A percentile compares a stretch with the other conserved stretches of the same genome.
Evolutionary conservation across 2,888 invertebrate species (phyloP).

Genomic region (Keiferia lycopersicella): DNA sequence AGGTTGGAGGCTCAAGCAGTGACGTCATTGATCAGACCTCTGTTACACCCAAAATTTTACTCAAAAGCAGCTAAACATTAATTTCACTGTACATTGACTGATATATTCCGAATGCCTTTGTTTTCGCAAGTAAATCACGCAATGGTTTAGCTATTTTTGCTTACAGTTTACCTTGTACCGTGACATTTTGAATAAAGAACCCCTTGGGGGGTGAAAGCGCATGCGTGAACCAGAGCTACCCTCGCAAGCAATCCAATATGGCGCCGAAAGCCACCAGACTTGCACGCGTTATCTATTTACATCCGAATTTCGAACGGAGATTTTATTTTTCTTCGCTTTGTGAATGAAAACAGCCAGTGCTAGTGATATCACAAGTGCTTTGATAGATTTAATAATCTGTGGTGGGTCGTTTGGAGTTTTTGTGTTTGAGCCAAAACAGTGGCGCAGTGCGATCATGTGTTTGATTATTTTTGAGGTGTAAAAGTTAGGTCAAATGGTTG

Average conservation of each 20-base stretch:
- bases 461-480: conserved; percentile 50
- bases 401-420: background rate
- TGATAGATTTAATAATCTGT: background rate
- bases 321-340: conserved; percentile 33
- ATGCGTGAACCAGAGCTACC: conserved; percentile 65
- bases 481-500: conserved; percentile 36
- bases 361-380: conserved; percentile 13
- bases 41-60: conserved; percentile 26
- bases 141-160: conserved; percentile 34
- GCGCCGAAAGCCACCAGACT: conserved; percentile 71
- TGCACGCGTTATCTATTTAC: conserved; percentile 71
- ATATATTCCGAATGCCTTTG: conserved; percentile 42
- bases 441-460: conserved; percentile 66
- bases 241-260: conserved; percentile 72
- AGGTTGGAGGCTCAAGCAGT: conserved; percentile 37
- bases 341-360: conserved; percentile 34
- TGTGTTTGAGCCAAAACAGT: conserved; percentile 28
- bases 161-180: conserved; percentile 10
- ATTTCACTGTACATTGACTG: conserved; percentile 37
- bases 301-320: conserved; percentile 37
- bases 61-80: conserved; percentile 28
- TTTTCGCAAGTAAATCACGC: conserved; percentile 40
- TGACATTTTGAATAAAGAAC: conserved; percentile 45
- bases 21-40: conserved; percentile 36
- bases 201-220: conserved; percentile 59